Percentiles rank a stretch among this genome's conserved stretches.
Evolutionary conservation across 1,140 invertebrate genomes (phyloP).

Genomic region (Drosophila paulistorum): DNA sequence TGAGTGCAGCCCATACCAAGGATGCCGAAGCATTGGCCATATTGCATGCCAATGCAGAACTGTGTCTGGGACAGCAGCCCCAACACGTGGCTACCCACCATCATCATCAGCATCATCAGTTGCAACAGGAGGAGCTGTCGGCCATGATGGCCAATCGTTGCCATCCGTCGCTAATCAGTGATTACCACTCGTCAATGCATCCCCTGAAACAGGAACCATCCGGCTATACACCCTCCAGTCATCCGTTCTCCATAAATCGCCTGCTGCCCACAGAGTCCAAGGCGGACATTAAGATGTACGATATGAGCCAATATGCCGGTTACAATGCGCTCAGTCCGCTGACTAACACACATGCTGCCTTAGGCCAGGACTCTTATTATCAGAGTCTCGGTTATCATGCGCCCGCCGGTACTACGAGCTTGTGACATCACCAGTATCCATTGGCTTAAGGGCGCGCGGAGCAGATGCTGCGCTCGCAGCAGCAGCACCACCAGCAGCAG

Average conservation of each 20-base stretch:
- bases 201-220: slow-evolving; percentile 91
- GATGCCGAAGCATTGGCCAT: slow-evolving; percentile 86
- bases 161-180: slow-evolving; percentile 85
- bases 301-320: slow-evolving; percentile 88
- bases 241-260: slow-evolving; percentile 97
- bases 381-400: slow-evolving; percentile 90
- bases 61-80: slow-evolving; percentile 83
- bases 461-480: slow-evolving; percentile 81
- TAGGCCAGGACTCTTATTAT: slow-evolving; percentile 91
- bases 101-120: slow-evolving; percentile 83
- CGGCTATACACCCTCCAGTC: slow-evolving; percentile 90
- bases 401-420: slow-evolving; percentile 87
- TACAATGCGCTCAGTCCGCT: slow-evolving; percentile 86
- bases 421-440: slow-evolving; percentile 90
- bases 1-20: slow-evolving; percentile 75
- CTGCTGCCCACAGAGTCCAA: slow-evolving; percentile 93
- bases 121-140: slow-evolving; percentile 86
- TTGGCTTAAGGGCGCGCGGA: slow-evolving; percentile 86
- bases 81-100: slow-evolving; percentile 84
- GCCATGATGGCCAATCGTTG: slow-evolving; percentile 87
- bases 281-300: slow-evolving; percentile 92
- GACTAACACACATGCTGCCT: slow-evolving; percentile 86
- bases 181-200: slow-evolving; percentile 86
- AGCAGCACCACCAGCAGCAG: slow-evolving; percentile 69
- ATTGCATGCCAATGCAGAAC: slow-evolving; percentile 84